These are phyloP conservation scores for Alaudala cheleensis DNA, from an alignment of 2,113 vertebrate genomes.

Conservation along the genomic window DNA sequence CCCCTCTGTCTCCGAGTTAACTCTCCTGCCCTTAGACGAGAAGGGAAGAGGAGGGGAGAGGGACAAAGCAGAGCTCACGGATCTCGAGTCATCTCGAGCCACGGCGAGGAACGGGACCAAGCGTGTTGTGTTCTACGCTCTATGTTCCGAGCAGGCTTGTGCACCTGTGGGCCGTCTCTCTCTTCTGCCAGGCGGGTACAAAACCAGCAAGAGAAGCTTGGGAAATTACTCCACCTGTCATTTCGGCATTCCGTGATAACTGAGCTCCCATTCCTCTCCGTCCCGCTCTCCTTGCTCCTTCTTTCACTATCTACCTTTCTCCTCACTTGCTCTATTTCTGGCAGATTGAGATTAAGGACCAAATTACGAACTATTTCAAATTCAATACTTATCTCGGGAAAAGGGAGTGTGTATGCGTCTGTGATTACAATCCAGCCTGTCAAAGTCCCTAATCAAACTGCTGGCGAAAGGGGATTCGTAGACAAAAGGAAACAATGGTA, in stretches of 20 bases:
- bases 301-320: not conserved
- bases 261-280: not conserved
- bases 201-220: not conserved
- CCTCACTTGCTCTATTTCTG: not conserved
- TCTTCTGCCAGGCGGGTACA: not conserved
- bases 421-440: not conserved
- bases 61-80: not conserved
- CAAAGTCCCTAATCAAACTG: conserved; percentile 24
- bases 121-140: not conserved
- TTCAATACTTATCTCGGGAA: not conserved
- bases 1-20: conserved; percentile 15
- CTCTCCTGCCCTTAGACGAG: conserved; percentile 36
- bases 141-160: fast-evolving
- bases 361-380: not conserved
- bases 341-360: not conserved
- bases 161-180: not conserved
- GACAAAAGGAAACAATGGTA: conserved; percentile 71
- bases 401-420: not conserved
- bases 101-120: not conserved
- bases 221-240: not conserved
- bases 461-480: conserved; percentile 38
- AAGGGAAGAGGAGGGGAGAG: not conserved
- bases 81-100: not conserved
- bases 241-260: not conserved
- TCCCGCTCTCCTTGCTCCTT: not conserved